phyloP scores from a whole-genome alignment of 2,888 invertebrate species.

The Xylophagus ater region DNA sequence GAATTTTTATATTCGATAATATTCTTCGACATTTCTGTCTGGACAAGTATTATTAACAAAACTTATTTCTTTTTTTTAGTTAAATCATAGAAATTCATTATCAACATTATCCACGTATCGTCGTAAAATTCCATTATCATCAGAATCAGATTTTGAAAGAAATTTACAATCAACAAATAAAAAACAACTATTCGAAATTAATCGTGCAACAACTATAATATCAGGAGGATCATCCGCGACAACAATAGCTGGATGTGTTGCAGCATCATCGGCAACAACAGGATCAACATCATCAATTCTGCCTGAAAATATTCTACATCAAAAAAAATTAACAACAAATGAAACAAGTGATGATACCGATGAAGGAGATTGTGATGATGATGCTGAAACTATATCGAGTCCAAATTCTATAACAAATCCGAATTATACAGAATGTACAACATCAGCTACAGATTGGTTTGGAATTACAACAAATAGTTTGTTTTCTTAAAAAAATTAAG shows the following conservation, averaged over 20 bases:
- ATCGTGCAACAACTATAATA: conserved; percentile 4
- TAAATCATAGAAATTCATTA: background rate
- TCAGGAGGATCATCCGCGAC: conserved; percentile 3
- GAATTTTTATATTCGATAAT: too few species aligned
- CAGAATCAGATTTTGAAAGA: conserved; percentile 22
- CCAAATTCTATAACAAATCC: conserved; percentile 40
- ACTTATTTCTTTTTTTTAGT: background rate
- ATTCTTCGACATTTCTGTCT: too few species aligned
- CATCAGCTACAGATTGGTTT: conserved; percentile 70
- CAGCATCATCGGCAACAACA: conserved; percentile 3
- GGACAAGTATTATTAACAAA: too few species aligned
- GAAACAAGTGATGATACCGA: conserved; percentile 33
- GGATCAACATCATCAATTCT: conserved; percentile 12
- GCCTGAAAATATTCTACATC: too few species aligned
- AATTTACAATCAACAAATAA: conserved; percentile 1
- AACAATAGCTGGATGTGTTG: conserved; percentile 7
- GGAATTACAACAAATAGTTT: conserved; percentile 80
- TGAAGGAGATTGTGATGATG: conserved; percentile 41
- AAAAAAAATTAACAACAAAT: conserved; percentile 12
- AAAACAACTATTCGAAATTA: too few species aligned
- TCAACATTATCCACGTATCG: background rate
- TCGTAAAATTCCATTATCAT: conserved; percentile 20
- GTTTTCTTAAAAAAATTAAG: conserved; percentile 15
- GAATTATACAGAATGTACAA: conserved; percentile 46
- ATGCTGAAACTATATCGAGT: conserved; percentile 50